Percentiles rank a stretch among this genome's conserved stretches.
Evolutionary conservation across 2,797 vertebrate genomes (phyloP).

Genomic region (Hippoglossus hippoglossus): DNA sequence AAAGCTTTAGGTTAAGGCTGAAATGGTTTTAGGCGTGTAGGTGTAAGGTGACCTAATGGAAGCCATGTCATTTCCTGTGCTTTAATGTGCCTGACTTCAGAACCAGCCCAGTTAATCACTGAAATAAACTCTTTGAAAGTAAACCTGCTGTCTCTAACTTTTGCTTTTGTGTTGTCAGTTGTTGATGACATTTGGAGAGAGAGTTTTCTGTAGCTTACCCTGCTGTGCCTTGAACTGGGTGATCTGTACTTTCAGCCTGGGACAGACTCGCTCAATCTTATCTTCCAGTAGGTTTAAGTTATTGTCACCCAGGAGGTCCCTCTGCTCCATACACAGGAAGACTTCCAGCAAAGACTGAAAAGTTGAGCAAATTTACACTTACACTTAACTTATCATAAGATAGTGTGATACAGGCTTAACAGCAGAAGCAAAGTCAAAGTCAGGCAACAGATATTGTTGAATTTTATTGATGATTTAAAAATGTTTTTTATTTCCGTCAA

Average conservation of each 20-base stretch:
- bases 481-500: too few relatives aligned
- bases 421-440: neutral
- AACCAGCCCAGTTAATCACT: too few relatives aligned
- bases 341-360: slow-evolving; percentile 87
- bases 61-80: neutral
- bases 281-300: slow-evolving; percentile 79
- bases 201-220: slow-evolving; percentile 50
- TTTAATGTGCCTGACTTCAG: neutral
- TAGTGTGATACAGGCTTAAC: too few relatives aligned
- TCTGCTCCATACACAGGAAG: slow-evolving; percentile 85
- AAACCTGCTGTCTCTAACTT: too few relatives aligned
- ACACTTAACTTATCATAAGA: neutral
- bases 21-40: neutral
- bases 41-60: neutral
- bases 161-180: too few relatives aligned
- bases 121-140: too few relatives aligned
- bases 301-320: slow-evolving; percentile 69
- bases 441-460: too few relatives aligned
- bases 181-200: neutral
- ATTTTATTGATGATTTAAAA: too few relatives aligned
- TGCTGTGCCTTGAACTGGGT: slow-evolving; percentile 66
- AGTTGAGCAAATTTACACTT: slow-evolving; percentile 3
- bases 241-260: slow-evolving; percentile 75
- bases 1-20: too few relatives aligned
- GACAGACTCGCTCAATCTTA: slow-evolving; percentile 47